Conservation (phyloP, 2,888 invertebrate genomes). For the Tetranychus truncatus region DNA sequence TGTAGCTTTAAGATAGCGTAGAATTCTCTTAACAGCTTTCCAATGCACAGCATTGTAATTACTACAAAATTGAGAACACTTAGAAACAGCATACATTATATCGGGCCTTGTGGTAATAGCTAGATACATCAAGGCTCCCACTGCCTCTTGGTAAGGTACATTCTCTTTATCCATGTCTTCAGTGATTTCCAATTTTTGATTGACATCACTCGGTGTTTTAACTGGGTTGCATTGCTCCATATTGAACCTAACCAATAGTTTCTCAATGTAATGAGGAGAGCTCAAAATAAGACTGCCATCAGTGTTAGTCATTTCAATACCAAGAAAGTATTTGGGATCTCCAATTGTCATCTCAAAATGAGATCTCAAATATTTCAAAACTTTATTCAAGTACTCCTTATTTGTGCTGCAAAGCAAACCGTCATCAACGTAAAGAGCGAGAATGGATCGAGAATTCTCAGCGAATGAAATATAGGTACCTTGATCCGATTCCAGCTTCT, state of each 20-base stretch:
- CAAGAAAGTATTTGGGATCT: slow-evolving; percentile 12
- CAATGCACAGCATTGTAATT: slow-evolving; percentile 11
- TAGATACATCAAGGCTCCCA: slow-evolving; percentile 9
- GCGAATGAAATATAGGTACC: slow-evolving; percentile 6
- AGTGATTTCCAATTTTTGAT: not conserved
- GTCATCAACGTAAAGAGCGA: slow-evolving; percentile 25
- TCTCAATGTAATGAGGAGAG: slow-evolving; percentile 1
- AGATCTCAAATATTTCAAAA: not conserved
- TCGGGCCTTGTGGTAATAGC: slow-evolving; percentile 2
- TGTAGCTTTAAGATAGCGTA: slow-evolving; percentile 14
- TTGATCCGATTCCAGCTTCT: not conserved
- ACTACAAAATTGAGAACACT: not conserved
- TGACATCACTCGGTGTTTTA: slow-evolving; percentile 1
- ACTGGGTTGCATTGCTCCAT: slow-evolving; percentile 14
- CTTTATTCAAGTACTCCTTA: not conserved
- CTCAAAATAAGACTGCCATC: not conserved
- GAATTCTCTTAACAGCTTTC: slow-evolving; percentile 17
- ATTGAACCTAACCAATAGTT: not conserved
- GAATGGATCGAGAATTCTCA: not conserved
- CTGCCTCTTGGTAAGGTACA: slow-evolving; percentile 4
- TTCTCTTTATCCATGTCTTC: slow-evolving; percentile 3
- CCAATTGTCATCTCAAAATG: slow-evolving; percentile 11
- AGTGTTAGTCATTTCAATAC: slow-evolving; percentile 9
- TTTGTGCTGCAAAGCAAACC: not conserved
- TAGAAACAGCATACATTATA: slow-evolving; percentile 4